Percentiles rank a stretch among this genome's conserved stretches.
Evolutionary conservation across 2,113 vertebrate species (phyloP).

Genomic region (Pygoscelis adeliae): DNA sequence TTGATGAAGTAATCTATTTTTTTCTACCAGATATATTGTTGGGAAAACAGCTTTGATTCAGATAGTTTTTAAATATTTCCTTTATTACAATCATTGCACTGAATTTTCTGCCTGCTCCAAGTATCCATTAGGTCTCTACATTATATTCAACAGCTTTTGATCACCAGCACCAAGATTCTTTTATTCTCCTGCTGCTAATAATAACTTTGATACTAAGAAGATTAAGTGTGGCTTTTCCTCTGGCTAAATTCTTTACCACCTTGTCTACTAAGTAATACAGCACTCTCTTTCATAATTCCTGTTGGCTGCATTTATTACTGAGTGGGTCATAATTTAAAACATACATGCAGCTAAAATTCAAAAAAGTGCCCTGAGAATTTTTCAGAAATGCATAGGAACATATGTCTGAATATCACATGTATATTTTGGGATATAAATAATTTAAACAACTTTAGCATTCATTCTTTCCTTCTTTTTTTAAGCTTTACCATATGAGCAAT

Average conservation of each 20-base stretch:
- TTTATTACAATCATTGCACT: not conserved
- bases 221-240: not conserved
- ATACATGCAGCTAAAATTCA: not conserved
- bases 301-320: not conserved
- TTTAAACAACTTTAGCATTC: not conserved
- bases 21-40: not conserved
- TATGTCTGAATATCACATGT: not conserved
- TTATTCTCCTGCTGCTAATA: not conserved
- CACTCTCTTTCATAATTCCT: not conserved
- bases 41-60: not conserved
- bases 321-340: not conserved
- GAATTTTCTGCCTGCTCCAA: not conserved
- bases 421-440: not conserved
- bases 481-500: not conserved
- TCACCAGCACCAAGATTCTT: not conserved
- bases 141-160: not conserved
- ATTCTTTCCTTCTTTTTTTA: not conserved
- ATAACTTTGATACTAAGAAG: not conserved
- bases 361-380: not conserved
- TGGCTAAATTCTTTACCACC: not conserved
- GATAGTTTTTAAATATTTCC: not conserved
- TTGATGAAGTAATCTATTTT: not conserved
- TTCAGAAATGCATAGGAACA: not conserved
- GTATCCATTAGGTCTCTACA: not conserved
- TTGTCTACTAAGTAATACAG: not conserved